Percentiles rank a stretch among this genome's conserved stretches.
Evolutionary conservation across 2,888 invertebrate genomes (phyloP).

Genomic region (Pseudococcus jackbeardsleyi): DNA sequence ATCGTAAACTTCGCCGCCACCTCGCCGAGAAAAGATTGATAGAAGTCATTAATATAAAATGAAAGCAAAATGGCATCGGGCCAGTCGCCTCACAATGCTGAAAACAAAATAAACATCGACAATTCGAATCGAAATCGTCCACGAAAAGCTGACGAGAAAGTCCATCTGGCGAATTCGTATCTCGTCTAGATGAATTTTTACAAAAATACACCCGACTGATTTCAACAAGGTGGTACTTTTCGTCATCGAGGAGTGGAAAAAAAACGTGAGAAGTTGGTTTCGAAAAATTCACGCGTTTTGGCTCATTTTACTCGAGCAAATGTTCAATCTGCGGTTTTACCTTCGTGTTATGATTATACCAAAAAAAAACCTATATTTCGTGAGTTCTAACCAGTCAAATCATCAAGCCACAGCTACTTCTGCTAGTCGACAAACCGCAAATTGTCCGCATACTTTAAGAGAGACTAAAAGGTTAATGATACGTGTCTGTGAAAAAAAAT

Average conservation of each 20-base stretch:
- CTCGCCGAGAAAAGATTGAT: constrained; percentile 37
- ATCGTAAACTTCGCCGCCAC: constrained; percentile 17
- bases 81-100: constrained; percentile 19
- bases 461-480: constrained; percentile 14
- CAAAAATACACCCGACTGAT: not conserved
- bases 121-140: not conserved
- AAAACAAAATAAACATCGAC: constrained; percentile 6
- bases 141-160: not conserved
- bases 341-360: too few relatives aligned
- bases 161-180: too few relatives aligned
- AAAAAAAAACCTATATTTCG: not conserved
- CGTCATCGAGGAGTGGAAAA: not conserved
- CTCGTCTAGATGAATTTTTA: not conserved
- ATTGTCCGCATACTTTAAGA: constrained; percentile 9
- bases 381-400: constrained; percentile 8
- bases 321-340: too few relatives aligned
- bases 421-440: not conserved
- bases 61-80: constrained; percentile 44
- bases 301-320: too few relatives aligned
- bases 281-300: not conserved
- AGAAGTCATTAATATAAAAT: constrained; percentile 47
- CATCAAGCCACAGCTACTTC: not conserved
- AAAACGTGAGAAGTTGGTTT: not conserved
- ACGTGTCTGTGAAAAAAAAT: not conserved
- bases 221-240: not conserved